A percentile compares a stretch with the other conserved stretches of the same genome.
Evolutionary conservation across 1,140 invertebrate genomes (phyloP).

Genomic region (Pararge aegeria): DNA sequence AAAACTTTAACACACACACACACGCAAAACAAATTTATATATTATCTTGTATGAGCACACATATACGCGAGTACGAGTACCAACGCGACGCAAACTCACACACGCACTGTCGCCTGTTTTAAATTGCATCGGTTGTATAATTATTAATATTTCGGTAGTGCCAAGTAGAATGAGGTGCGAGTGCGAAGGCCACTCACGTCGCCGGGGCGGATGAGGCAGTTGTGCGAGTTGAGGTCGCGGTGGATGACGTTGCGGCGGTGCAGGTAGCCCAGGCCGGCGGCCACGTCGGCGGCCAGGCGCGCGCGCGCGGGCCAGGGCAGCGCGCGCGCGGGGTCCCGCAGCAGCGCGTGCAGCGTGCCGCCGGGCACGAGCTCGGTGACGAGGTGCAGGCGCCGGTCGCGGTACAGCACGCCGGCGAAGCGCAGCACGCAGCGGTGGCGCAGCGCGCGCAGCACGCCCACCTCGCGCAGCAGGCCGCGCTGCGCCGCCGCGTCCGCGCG

Average conservation of each 20-base stretch:
- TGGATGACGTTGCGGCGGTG: slow-evolving; percentile 97
- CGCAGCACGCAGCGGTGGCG: slow-evolving; percentile 94
- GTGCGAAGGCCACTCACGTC: too few relatives aligned
- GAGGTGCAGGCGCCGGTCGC: slow-evolving; percentile 94
- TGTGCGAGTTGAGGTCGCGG: slow-evolving; percentile 97
- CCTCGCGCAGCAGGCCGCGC: slow-evolving; percentile 96
- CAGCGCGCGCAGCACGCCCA: slow-evolving; percentile 92
- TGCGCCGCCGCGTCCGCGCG: slow-evolving; percentile 96
- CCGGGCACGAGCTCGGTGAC: slow-evolving; percentile 96
- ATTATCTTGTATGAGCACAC: too few relatives aligned
- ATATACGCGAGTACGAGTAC: too few relatives aligned
- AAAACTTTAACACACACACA: too few relatives aligned
- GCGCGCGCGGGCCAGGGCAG: slow-evolving; percentile 92
- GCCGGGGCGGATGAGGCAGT: slow-evolving; percentile 87
- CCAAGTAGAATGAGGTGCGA: too few relatives aligned
- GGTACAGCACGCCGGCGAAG: slow-evolving; percentile 96
- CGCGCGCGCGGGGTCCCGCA: slow-evolving; percentile 81
- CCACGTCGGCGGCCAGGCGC: slow-evolving; percentile 94
- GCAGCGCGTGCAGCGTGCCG: slow-evolving; percentile 87
- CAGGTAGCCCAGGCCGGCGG: slow-evolving; percentile 95
- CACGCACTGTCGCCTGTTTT: too few relatives aligned
- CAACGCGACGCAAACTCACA: too few relatives aligned
- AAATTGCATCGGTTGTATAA: too few relatives aligned
- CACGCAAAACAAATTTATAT: too few relatives aligned
- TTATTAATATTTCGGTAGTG: too few relatives aligned